phyloP scores from a whole-genome alignment of 2,888 invertebrate species.

The Hirudinaria manillensis region DNA sequence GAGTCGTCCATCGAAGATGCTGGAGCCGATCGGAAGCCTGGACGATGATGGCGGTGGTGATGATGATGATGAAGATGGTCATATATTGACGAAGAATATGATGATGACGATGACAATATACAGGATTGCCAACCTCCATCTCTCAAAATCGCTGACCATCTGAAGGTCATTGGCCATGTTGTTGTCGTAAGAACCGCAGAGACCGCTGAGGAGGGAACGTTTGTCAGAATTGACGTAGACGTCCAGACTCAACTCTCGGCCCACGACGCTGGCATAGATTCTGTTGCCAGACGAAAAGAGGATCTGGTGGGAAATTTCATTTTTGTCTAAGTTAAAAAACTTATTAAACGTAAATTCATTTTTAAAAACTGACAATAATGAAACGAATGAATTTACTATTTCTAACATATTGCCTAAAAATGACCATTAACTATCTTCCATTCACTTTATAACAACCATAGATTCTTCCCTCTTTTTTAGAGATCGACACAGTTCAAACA shows the following conservation, averaged over 20 bases:
- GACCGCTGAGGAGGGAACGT: not conserved
- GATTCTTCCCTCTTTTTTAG: too few relatives aligned
- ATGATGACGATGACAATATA: not conserved
- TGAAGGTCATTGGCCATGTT: not conserved
- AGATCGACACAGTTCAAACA: too few relatives aligned
- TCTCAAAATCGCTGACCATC: not conserved
- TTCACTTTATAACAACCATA: too few relatives aligned
- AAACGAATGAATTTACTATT: too few relatives aligned
- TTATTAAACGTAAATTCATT: too few relatives aligned
- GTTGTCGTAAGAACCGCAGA: conserved; percentile 16
- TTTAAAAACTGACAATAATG: too few relatives aligned
- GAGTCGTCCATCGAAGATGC: conserved; percentile 14
- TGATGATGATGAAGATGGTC: not conserved
- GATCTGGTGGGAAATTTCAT: too few relatives aligned
- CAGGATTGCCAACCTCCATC: conserved; percentile 7
- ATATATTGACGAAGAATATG: not conserved
- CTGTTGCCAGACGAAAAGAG: conserved; percentile 2
- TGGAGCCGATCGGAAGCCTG: conserved; percentile 8
- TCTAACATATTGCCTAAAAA: too few relatives aligned
- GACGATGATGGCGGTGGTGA: not conserved
- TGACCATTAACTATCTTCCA: too few relatives aligned
- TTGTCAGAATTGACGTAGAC: not conserved
- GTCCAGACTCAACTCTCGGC: conserved; percentile 20
- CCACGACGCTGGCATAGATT: conserved; percentile 25
- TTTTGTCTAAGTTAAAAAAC: too few relatives aligned